Base-by-base conservation (phyloP, 2,797 vertebrate species). In the Poecilia picta region DNA sequence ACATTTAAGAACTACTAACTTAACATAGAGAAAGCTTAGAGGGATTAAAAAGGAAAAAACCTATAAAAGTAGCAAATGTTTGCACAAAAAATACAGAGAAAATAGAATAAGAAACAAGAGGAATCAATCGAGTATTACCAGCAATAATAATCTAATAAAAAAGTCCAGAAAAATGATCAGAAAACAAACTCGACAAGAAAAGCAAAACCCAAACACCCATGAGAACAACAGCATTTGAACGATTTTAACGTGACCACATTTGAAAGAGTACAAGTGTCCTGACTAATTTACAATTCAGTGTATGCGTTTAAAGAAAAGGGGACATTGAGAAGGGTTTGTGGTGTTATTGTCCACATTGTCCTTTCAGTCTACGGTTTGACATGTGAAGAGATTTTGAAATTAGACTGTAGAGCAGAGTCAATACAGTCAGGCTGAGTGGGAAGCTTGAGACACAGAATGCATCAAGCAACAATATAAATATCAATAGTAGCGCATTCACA, bases 281-380 rank as follows among this genome's bases (percentile, higher is more conserved):
- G 25, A 70, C 39, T 71, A n/a, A 28, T 45, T 45, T 45, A 25
- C 5, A 15, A n/a, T 20, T 7, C 36, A 13, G 23, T 70, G 23
- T 3, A 36, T 39, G 18, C 10, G 7, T 23, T 36, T 66, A 20
- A 66, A 66, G 49, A 51, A 20, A 31, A 62, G 12, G n/a, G 28
- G 6, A 15, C 20, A 73, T 16, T 72, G 57, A 59, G 10, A 31
- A 7, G 0, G 15, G 53, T 12, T 5, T 64, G 49, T 80, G 33
- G 36, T 79, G 13, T 64, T 64, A 77, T 73, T 64, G 79, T 73
- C 74, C 2, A 80, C 39, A 12, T 45, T 72, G 74, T 84, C 74
- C 80, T 83, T 81, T 73, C 23, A 70, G 70, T 72, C 55, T 72
- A 74, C 81, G 59, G 72, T 79, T 79, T n/a, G 16, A 36, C 16